phyloP scores from a whole-genome alignment of 2,113 vertebrate genomes.

The Cyrtonyx montezumae region DNA sequence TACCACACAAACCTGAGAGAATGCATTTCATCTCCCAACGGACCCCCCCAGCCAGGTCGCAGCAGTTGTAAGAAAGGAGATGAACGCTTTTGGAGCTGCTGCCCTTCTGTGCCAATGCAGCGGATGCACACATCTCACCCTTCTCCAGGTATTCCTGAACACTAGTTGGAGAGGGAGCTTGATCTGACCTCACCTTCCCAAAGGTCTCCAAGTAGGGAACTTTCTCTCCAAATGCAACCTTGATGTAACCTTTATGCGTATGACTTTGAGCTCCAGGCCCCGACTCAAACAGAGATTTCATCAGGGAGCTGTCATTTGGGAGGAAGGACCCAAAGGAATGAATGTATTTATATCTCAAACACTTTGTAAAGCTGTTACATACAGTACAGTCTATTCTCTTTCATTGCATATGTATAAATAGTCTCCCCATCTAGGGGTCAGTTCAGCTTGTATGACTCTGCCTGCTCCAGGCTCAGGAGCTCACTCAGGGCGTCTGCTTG shows the following conservation, averaged over 20 bases:
- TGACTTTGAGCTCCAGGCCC: conserved; percentile 1
- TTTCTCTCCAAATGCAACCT: not conserved
- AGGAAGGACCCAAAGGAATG: not conserved
- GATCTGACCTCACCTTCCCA: not conserved
- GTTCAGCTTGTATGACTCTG: not conserved
- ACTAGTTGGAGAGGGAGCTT: not conserved
- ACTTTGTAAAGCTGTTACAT: conserved; percentile 29
- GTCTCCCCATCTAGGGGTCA: not conserved
- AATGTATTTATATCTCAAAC: conserved; percentile 38
- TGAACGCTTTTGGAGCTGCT: not conserved
- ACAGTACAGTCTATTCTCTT: conserved; percentile 49
- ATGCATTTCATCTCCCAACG: not conserved
- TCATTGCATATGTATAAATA: conserved; percentile 44
- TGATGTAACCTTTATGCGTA: not conserved
- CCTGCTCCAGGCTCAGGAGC: not conserved
- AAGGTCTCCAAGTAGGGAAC: not conserved
- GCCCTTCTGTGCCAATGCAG: not conserved
- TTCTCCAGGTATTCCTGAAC: not conserved
- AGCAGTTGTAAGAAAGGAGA: not conserved
- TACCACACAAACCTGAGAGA: not conserved
- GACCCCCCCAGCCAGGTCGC: not conserved
- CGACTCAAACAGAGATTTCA: not conserved
- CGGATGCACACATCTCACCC: not conserved
- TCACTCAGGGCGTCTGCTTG: not conserved
- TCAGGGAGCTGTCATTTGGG: conserved; percentile 1